A percentile compares a stretch with the other conserved stretches of the same genome.
These are phyloP conservation scores for Pseudolycoriella hygida DNA, from an alignment of 2,888 invertebrate genomes.

Conservation along the genomic window DNA sequence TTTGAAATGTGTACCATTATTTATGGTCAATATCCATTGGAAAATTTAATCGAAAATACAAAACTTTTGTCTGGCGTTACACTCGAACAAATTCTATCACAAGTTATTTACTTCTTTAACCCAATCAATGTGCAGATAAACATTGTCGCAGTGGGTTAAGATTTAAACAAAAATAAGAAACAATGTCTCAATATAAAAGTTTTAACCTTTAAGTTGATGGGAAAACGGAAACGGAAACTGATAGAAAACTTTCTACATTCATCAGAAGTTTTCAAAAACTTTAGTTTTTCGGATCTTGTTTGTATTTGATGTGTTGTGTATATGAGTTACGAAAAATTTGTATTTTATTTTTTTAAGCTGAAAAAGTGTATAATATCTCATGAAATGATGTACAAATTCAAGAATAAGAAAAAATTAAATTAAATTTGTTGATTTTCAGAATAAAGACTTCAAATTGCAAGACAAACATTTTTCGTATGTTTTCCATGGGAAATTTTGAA, in stretches of 20 bases:
- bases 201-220: conserved; percentile 4
- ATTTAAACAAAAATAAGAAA: background rate
- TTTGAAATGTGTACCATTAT: too few species aligned
- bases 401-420: too few species aligned
- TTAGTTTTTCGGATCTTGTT: background rate
- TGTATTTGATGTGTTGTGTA: background rate
- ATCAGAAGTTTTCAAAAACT: conserved; percentile 1
- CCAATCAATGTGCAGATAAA: conserved; percentile 3
- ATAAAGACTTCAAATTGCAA: too few species aligned
- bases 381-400: too few species aligned
- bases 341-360: too few species aligned
- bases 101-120: conserved; percentile 4
- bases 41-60: too few species aligned
- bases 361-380: too few species aligned
- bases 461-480: too few species aligned
- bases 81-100: conserved; percentile 3
- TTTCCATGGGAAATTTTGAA: too few species aligned
- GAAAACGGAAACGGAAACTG: conserved; percentile 4
- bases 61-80: background rate
- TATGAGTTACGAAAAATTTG: too few species aligned
- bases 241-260: conserved; percentile 4
- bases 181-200: conserved; percentile 2
- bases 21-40: too few species aligned
- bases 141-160: conserved; percentile 1
- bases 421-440: too few species aligned